A percentile compares a stretch with the other conserved stretches of the same genome.
Evolutionary conservation across 2,113 vertebrate genomes (phyloP).

Genomic region (Puffinus mauretanicus): DNA sequence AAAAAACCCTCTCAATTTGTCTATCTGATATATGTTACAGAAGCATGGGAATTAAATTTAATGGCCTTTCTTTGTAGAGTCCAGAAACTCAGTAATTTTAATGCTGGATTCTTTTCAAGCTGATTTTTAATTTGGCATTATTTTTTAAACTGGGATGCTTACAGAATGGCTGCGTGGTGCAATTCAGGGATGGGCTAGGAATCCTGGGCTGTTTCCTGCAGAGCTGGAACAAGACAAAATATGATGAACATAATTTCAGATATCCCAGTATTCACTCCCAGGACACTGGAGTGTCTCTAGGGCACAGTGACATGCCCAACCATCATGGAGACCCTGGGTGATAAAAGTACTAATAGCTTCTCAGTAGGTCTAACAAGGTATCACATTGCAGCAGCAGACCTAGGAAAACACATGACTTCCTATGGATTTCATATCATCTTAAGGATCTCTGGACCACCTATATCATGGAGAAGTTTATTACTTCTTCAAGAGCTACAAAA

Average conservation of each 20-base stretch:
- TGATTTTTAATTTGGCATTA: neutral
- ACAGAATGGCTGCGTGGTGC: neutral
- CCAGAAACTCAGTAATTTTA: neutral
- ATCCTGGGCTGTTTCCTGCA: neutral
- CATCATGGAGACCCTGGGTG: neutral
- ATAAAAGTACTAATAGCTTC: neutral
- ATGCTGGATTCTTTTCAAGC: neutral
- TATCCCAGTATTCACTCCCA: neutral
- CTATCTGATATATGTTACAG: neutral
- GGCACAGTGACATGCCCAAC: neutral
- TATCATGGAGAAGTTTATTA: neutral
- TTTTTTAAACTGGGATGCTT: neutral
- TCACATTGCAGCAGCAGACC: neutral
- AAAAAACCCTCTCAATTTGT: neutral
- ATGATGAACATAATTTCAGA: neutral
- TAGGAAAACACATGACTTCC: neutral
- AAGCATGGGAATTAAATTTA: neutral
- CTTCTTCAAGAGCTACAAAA: neutral
- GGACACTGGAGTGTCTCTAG: neutral
- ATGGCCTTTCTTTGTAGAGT: neutral
- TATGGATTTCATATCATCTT: neutral
- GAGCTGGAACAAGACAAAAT: neutral
- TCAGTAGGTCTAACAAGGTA: neutral
- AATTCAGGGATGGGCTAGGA: neutral
- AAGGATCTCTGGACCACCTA: neutral